Evolutionary conservation across 2,113 vertebrate genomes (phyloP), one percentile per base, ranked within the genome.

Genomic region (Chunga burmeisteri): DNA sequence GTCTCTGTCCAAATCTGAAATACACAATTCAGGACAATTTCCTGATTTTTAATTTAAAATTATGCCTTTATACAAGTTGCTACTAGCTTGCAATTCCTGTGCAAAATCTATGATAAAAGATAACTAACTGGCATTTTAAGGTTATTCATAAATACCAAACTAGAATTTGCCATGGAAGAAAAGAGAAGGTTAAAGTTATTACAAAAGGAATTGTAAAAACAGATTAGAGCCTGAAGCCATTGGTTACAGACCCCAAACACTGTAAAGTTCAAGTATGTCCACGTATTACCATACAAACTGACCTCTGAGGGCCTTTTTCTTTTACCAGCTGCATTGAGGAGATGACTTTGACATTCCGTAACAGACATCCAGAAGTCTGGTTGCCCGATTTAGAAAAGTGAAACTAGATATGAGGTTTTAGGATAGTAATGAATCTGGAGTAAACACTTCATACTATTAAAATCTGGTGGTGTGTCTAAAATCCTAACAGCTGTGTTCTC

Each of bases 111-210:
- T 85, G 30, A 71, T 42, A 53, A 91, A 88, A 81, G 36, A 68
- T 62, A 90, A 94, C 68, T 92, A 88, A 71, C 56, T 85, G 73
- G 34, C 53, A 75, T 93, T 97, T 92, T 94, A 75, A 90, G 68
- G 32, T 89, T 95, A 91, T 58, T 75, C 30, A 93, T 63, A 93
- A 95, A 81, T 74, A 95, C 40, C 83, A 89, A 92, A 70, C 42
- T 47, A 63, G 16, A 82, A 93, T 44, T 62, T 65, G 58, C 21
- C 55, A 50, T 3, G 7, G 58, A 63, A 78, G 19, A 81, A 70
- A 70, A 83, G 18, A 89, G 20, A 94, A 82, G 68, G 68, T 75
- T 82, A 52, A 88, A 75, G 30, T 36, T 79, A 72, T 44, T 73
- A 89, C 22, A 65, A 92, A 94, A 86, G 15, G 56, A 89, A 92